A percentile compares a stretch with the other conserved stretches of the same genome.
Conservation (phyloP, 2,888 invertebrate genomes). For the Sabatieria punctata region DNA sequence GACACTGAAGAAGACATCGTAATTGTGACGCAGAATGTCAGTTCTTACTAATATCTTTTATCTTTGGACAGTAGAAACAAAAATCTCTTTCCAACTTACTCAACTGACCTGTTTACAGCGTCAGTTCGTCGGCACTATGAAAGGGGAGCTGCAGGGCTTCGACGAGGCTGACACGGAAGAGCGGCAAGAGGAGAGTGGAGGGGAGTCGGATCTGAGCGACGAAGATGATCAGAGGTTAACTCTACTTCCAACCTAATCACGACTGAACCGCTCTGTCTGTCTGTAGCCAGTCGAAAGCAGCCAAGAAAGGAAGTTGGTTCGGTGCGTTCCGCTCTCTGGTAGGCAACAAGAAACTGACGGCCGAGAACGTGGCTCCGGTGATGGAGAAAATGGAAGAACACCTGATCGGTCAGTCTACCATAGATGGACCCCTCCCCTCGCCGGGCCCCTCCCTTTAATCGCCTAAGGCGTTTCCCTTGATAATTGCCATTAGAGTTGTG, state of each 20-base stretch:
- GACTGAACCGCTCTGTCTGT: not conserved
- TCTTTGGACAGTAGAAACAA: not conserved
- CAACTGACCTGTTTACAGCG: too few species aligned
- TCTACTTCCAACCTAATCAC: constrained; percentile 8
- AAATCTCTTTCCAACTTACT: not conserved
- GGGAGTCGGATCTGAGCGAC: constrained; percentile 14
- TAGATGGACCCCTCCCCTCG: too few species aligned
- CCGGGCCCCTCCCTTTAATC: too few species aligned
- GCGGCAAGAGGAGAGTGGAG: constrained; percentile 24
- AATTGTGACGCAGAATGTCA: constrained; percentile 2
- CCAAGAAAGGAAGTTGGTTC: constrained; percentile 42
- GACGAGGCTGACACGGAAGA: constrained; percentile 31
- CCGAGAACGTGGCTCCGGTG: constrained; percentile 61
- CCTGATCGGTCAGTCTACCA: constrained; percentile 47
- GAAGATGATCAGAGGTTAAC: constrained; percentile 11
- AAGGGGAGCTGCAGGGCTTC: constrained; percentile 34
- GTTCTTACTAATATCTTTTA: constrained; percentile 40
- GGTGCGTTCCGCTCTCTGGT: constrained; percentile 56
- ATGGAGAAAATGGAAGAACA: constrained; percentile 87
- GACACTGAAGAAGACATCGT: constrained; percentile 49
- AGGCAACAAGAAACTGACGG: constrained; percentile 56
- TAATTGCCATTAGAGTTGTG: too few species aligned
- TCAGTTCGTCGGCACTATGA: constrained; percentile 32
- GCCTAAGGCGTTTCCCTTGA: too few species aligned
- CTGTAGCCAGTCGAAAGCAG: constrained; percentile 8